These are phyloP conservation scores for Aphrocallistes beatrix DNA, from an alignment of 37 sponge, comb jelly and placozoan genomes.

Conservation along the genomic window DNA sequence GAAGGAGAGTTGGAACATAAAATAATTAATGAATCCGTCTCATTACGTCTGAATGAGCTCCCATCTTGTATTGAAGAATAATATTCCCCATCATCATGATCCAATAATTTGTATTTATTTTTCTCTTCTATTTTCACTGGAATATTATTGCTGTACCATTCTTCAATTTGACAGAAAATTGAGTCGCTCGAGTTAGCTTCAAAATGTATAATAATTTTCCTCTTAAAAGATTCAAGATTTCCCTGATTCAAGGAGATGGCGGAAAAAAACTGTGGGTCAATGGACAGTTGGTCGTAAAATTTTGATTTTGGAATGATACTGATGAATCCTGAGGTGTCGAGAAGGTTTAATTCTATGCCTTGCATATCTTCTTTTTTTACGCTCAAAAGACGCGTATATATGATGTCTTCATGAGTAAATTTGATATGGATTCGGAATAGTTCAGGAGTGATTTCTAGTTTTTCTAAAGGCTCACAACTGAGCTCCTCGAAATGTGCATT, in stretches of 20 bases:
- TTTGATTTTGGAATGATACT: background rate
- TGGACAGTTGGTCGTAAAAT: background rate
- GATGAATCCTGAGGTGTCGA: background rate
- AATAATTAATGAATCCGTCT: too few species aligned
- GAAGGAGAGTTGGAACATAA: too few species aligned
- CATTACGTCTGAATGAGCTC: too few species aligned
- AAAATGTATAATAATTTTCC: background rate
- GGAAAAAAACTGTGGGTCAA: background rate
- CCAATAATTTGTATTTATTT: too few species aligned
- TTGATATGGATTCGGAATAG: background rate
- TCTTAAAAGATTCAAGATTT: background rate
- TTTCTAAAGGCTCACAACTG: background rate
- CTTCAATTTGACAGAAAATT: too few species aligned
- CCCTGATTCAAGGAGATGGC: background rate
- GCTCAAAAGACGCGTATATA: background rate
- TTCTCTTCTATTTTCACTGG: too few species aligned
- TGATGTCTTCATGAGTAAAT: background rate
- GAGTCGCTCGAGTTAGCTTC: background rate
- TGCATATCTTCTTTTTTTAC: background rate
- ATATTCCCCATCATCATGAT: too few species aligned
- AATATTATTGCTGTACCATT: too few species aligned
- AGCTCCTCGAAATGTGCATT: background rate
- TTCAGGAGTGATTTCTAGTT: background rate
- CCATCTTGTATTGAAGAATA: too few species aligned
- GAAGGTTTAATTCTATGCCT: background rate